These are phyloP conservation scores for Galaxea fascicularis DNA, from an alignment of 92 coral and sea anemone species.

Conservation along the genomic window DNA sequence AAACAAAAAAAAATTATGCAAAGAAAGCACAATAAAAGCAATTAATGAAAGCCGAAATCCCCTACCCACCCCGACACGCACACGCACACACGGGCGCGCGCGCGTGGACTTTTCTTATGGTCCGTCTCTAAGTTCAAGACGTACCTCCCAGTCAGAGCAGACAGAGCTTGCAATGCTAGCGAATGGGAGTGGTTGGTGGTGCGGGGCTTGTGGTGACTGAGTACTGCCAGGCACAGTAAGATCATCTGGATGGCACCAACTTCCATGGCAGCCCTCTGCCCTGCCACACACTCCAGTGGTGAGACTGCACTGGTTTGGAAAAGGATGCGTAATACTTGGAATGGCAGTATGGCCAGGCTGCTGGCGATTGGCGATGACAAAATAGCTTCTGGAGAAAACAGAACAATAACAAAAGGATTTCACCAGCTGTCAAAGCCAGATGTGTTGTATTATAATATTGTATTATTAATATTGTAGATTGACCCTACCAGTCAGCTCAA, in stretches of 20 bases:
- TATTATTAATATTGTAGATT: too few species aligned
- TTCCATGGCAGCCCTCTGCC: slow-evolving; percentile 82
- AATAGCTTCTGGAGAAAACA: slow-evolving; percentile 69
- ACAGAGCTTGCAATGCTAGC: slow-evolving; percentile 84
- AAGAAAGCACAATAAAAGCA: too few species aligned
- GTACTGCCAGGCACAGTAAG: slow-evolving; percentile 89
- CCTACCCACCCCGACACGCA: too few species aligned
- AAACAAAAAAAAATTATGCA: too few species aligned
- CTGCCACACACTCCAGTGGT: slow-evolving; percentile 57
- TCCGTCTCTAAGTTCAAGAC: slow-evolving; percentile 16
- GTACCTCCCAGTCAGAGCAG: slow-evolving; percentile 90
- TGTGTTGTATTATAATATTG: too few species aligned
- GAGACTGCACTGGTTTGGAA: slow-evolving; percentile 76
- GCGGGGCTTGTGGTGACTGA: slow-evolving; percentile 96
- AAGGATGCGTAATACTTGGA: slow-evolving; percentile 77
- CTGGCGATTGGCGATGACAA: slow-evolving; percentile 79
- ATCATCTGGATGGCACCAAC: slow-evolving; percentile 92
- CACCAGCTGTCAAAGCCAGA: background rate
- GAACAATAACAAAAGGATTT: background rate
- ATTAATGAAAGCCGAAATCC: too few species aligned
- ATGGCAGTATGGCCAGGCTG: slow-evolving; percentile 90
- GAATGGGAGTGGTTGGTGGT: slow-evolving; percentile 74
- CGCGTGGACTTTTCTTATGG: too few species aligned
- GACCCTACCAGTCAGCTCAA: background rate
- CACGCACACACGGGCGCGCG: too few species aligned